Percentiles rank a stretch among this genome's conserved stretches.
Conservation (phyloP, 2,113 vertebrate genomes). For the Colinus virginianus region DNA sequence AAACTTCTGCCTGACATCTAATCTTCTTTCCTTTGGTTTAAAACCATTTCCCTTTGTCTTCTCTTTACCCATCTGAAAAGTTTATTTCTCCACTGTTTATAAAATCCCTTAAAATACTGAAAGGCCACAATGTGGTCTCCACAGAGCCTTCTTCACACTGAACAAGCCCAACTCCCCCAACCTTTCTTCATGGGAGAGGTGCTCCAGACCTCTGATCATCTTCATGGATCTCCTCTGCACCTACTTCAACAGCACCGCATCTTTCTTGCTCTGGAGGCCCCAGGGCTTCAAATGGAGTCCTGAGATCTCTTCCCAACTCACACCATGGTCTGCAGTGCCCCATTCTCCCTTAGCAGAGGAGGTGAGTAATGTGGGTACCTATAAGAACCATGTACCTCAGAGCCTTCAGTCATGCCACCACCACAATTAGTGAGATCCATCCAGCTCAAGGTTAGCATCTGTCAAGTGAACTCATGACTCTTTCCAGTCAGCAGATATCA, state of each 20-base stretch:
- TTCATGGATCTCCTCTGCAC: not conserved
- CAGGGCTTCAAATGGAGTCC: not conserved
- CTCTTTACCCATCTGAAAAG: no score
- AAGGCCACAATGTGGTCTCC: no score
- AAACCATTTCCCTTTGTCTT: not conserved
- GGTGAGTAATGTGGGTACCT: not conserved
- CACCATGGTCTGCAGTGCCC: not conserved
- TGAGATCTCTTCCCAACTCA: not conserved
- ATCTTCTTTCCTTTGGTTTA: not conserved
- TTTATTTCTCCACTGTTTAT: no score
- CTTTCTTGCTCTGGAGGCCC: not conserved
- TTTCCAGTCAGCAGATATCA: not conserved
- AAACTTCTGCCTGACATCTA: not conserved
- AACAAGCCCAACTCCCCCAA: no score
- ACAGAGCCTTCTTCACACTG: no score
- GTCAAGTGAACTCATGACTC: not conserved
- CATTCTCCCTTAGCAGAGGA: not conserved
- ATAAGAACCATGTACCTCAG: accelerated
- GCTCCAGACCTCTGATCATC: no score
- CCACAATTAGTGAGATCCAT: not conserved
- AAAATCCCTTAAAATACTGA: no score
- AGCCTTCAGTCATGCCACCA: not conserved
- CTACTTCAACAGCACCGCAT: not conserved
- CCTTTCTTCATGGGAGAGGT: no score
- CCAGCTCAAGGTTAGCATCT: not conserved